phyloP scores from a whole-genome alignment of 2,113 vertebrate genomes.

The Chaetodon trifascialis region DNA sequence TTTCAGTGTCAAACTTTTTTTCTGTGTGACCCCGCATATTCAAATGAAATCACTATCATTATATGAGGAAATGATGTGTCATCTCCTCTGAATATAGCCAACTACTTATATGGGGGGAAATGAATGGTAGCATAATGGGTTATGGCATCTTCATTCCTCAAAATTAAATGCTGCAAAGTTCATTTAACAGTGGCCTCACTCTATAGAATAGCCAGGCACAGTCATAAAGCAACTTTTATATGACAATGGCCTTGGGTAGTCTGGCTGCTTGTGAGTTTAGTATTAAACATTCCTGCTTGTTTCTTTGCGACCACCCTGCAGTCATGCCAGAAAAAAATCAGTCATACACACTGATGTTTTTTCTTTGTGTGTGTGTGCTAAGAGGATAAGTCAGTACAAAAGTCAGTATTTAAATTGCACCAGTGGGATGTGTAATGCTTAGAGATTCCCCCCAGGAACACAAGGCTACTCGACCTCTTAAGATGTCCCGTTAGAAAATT shows the following conservation, averaged over 20 bases:
- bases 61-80: constrained; percentile 59
- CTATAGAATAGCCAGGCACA: constrained; percentile 21
- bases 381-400: constrained; percentile 31
- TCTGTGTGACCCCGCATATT: constrained; percentile 18
- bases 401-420: constrained; percentile 42
- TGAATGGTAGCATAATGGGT: constrained; percentile 56
- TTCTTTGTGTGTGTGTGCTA: constrained; percentile 3
- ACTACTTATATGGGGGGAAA: constrained; percentile 6
- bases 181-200: constrained; percentile 57
- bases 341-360: background rate
- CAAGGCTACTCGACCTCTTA: constrained; percentile 66
- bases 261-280: constrained; percentile 15
- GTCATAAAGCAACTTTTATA: constrained; percentile 48
- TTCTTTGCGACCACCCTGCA: constrained; percentile 7
- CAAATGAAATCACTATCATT: constrained; percentile 54
- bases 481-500: constrained; percentile 73
- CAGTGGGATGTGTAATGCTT: constrained; percentile 41
- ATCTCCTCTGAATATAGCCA: constrained; percentile 24
- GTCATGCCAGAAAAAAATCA: constrained; percentile 1
- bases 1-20: constrained; percentile 37
- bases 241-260: constrained; percentile 21
- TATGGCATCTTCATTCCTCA: constrained; percentile 65
- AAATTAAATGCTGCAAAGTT: constrained; percentile 65
- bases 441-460: constrained; percentile 54
- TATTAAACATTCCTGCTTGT: constrained; percentile 3